Evolutionary conservation across 2,888 invertebrate species (phyloP).

Genomic region (Deilephila elpenor): DNA sequence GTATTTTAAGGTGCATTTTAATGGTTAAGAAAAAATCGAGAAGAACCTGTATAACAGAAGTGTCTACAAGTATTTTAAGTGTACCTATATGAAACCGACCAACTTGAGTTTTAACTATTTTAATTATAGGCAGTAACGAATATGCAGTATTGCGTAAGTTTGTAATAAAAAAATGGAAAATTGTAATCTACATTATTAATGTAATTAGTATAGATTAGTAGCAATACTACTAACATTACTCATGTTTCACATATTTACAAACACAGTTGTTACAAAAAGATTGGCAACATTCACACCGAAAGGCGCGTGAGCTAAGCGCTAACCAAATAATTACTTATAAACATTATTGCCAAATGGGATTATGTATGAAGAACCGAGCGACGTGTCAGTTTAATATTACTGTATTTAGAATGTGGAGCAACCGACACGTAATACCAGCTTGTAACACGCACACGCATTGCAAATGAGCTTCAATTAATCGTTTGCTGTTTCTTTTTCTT

Average conservation of each 20-base stretch:
- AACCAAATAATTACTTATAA: background rate
- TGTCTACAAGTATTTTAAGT: too few species aligned
- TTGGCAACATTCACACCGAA: background rate
- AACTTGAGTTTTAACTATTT: too few species aligned
- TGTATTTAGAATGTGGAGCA: conserved; percentile 5
- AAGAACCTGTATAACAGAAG: too few species aligned
- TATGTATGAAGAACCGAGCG: conserved; percentile 1
- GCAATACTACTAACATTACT: too few species aligned
- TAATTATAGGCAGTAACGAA: too few species aligned
- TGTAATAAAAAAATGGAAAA: too few species aligned
- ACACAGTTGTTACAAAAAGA: background rate
- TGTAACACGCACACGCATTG: conserved; percentile 13
- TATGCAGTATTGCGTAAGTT: too few species aligned
- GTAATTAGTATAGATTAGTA: too few species aligned
- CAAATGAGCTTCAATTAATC: background rate
- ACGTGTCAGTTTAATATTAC: conserved; percentile 1
- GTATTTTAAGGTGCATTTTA: too few species aligned
- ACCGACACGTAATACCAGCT: background rate
- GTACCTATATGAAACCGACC: too few species aligned
- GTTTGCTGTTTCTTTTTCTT: background rate
- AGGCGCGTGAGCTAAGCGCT: background rate
- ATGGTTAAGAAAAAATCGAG: too few species aligned
- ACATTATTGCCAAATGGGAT: conserved; percentile 4
- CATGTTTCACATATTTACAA: background rate
- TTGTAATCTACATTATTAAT: too few species aligned